Evolutionary conservation across 2,888 invertebrate species (phyloP), one percentile per base, ranked within the genome.

Genomic region (Sycophila texana): DNA sequence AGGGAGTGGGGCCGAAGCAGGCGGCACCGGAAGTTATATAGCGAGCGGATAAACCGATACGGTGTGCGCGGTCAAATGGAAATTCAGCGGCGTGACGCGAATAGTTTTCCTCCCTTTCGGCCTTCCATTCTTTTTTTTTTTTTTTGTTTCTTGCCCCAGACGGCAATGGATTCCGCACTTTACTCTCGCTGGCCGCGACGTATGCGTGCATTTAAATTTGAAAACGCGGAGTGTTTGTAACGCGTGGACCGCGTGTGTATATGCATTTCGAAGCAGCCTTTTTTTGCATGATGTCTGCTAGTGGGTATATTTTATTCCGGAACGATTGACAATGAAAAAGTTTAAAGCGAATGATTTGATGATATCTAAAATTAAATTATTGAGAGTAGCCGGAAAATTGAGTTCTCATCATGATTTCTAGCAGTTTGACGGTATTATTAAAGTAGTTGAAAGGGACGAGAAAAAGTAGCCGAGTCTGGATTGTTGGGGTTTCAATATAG

Each of bases 11-110:
- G 7, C 7, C 39, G 39, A 10, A 7, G 53, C 53, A 53, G 39
- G 53, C 53, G n/a, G 68, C 51, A 7, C 14, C 57, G 57, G 71
- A 71, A 71, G 71, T 71, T 71, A 49, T 49, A 60, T 49, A 49
- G 58, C 71, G 22, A 5, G 57, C 26, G 57, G 74, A 74, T 74
- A 57, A 74, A 57, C 74, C 74, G 74, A 65, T 57, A 65, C 71
- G 71, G 60, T 60, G 60, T 22, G 71, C 30, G 60, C 71, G 71
- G 71, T 71, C 71, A 20, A 57, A 49, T 74, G 74, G 55, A 74
- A 74, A 66, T 74, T 39, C 47, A 18, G 22, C 49, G 39, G 12
- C 39, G 73, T 18, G 73, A 39, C 30, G 65, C 5, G 47, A 61
- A 51, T 53, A 22, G 18, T 30, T 30, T 16, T 53, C n/a, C 58